Evolutionary conservation across 2,888 invertebrate species (phyloP).

Genomic region (Pachymerium ferrugineum): DNA sequence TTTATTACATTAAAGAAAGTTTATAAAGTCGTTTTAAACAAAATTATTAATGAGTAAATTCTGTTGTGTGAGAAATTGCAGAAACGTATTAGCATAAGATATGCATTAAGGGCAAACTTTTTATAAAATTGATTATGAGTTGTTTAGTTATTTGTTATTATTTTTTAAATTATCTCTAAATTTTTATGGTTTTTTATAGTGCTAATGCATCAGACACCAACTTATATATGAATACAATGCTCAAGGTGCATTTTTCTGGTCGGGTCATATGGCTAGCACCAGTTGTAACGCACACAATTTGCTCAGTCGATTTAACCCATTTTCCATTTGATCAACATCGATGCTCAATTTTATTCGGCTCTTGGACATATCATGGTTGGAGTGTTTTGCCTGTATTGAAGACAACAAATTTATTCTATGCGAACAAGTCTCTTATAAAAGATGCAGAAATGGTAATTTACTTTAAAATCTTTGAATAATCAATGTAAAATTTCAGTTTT

Average conservation of each 20-base stretch:
- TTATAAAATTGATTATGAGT: no score
- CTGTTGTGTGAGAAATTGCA: no score
- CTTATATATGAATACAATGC: background rate
- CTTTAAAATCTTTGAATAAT: background rate
- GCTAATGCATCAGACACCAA: background rate
- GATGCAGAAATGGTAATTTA: background rate
- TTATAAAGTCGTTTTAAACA: no score
- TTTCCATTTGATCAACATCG: conserved; percentile 4
- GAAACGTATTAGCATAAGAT: no score
- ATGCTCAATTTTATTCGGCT: background rate
- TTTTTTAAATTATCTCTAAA: background rate
- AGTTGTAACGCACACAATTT: background rate
- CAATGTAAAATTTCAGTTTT: background rate
- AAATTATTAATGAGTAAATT: no score
- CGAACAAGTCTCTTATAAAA: background rate
- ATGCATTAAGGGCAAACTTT: no score
- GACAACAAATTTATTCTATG: background rate
- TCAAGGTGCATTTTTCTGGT: background rate
- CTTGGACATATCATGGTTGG: conserved; percentile 14
- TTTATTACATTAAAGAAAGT: no score
- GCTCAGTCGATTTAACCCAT: background rate
- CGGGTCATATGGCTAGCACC: background rate
- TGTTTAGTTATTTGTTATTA: background rate
- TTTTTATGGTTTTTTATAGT: background rate
- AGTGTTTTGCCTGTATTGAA: background rate